Percentiles rank a stretch among this genome's conserved stretches.
phyloP scores from a whole-genome alignment of 2,888 invertebrate genomes.

The Coelogynopora nodosa region DNA sequence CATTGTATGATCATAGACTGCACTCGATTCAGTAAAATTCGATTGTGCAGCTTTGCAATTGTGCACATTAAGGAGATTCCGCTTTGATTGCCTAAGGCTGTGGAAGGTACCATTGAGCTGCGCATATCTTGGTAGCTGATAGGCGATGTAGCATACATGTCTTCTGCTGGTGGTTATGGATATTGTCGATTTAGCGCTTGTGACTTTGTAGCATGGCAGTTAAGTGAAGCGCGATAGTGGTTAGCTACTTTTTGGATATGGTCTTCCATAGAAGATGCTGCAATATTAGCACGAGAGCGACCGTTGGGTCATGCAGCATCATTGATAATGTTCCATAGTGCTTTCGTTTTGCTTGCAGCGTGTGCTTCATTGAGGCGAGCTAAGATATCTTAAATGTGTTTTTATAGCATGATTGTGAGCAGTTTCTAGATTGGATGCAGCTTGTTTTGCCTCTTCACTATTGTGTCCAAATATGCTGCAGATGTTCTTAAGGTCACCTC shows the following conservation, averaged over 20 bases:
- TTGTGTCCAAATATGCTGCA: conserved; percentile 17
- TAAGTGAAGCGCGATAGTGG: background rate
- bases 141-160: background rate
- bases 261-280: background rate
- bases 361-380: background rate
- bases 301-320: background rate
- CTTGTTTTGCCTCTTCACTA: background rate
- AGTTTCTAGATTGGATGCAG: conserved; percentile 12
- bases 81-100: background rate
- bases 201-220: background rate
- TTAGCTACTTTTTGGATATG: background rate
- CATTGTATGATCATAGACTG: conserved; percentile 20
- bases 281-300: conserved; percentile 4
- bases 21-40: background rate
- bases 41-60: background rate
- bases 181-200: background rate
- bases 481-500: background rate
- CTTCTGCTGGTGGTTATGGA: background rate
- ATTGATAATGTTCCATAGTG: background rate
- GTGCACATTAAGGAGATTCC: conserved; percentile 10
- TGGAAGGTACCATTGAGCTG: conserved; percentile 16
- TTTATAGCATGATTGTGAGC: background rate
- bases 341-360: background rate
- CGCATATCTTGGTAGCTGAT: conserved; percentile 40
- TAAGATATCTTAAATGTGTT: background rate